Base-by-base conservation (phyloP, 2,113 vertebrate genomes). In the Thermophis baileyi region DNA sequence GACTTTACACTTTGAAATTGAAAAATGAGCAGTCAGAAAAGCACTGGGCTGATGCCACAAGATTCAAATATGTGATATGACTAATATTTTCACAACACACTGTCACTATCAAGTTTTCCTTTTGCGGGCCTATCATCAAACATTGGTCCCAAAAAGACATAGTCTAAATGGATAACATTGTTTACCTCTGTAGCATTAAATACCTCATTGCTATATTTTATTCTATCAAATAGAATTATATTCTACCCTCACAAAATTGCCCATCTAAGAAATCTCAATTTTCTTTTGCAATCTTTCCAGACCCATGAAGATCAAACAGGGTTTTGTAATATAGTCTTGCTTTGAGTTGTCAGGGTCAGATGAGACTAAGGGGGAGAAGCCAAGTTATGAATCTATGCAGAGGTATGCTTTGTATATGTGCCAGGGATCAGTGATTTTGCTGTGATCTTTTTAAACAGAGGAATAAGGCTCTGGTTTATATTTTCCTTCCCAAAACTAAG, bases 1-100 rank as follows among this genome's bases (percentile, higher is more conserved):
- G 95, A 88, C 92, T 93, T 95, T 87, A 92, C 93, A 94, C 95
- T 97, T 97, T 94, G 95, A 96, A 97, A 97, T 95, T 96, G 95
- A 97, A 95, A 93, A 95, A 92, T 35, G 92, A 96, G 93, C 93
- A 90, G 9, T 95, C 93, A 18, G 44, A 95, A 95, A 93, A 51
- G 87, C 87, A 92, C 44, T 40, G 50, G 93, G 89, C 91, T 90
- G 25, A 96, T 95, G 92, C 94, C 94, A 94, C 93, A 92, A 95
- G 91, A 90, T 6, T 49, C 91, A 94, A 96, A 95, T 95, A 90
- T 94, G 93, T 92, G 95, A 89, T 94, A 94, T 93, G 91, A 94
- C 40, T 46, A 93, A 69, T 94, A 92, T 96, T 97, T 97, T 97
- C 95, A 95, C 96, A 96, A 96, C n/a, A 89, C 50, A 30, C 25